phyloP scores from a whole-genome alignment of 2,888 invertebrate species.

The Atethmia centrago region DNA sequence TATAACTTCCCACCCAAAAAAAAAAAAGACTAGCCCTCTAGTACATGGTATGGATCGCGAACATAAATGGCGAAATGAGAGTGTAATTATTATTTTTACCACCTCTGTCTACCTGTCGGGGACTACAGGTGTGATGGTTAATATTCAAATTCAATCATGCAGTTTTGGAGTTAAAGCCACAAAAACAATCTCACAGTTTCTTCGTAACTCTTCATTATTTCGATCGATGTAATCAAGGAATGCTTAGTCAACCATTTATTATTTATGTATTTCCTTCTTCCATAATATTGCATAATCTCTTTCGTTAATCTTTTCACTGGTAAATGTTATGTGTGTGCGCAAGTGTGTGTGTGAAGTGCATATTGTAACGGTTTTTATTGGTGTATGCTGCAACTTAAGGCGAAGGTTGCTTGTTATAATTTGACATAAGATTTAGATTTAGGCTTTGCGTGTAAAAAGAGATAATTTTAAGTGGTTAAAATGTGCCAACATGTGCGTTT shows the following conservation, averaged over 20 bases:
- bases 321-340: conserved; percentile 22
- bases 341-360: conserved; percentile 41
- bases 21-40: no score
- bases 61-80: not conserved
- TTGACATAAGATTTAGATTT: conserved; percentile 12
- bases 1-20: no score
- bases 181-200: not conserved
- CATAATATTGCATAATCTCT: conserved; percentile 58
- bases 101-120: no score
- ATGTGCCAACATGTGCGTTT: not conserved
- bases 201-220: conserved; percentile 22
- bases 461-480: not conserved
- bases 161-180: not conserved
- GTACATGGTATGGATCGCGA: no score
- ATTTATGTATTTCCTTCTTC: conserved; percentile 38
- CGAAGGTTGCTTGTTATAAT: conserved; percentile 24
- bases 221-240: conserved; percentile 34
- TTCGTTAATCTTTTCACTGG: conserved; percentile 41
- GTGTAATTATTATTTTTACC: no score
- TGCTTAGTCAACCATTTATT: conserved; percentile 44
- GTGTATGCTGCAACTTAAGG: conserved; percentile 70
- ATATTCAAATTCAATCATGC: not conserved
- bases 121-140: not conserved
- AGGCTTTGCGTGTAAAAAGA: conserved; percentile 26
- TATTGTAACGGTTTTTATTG: conserved; percentile 66